Percentiles rank a stretch among this genome's conserved stretches.
These are phyloP conservation scores for Scaptomyza parva DNA, from an alignment of 2,888 invertebrate species.

Conservation along the genomic window DNA sequence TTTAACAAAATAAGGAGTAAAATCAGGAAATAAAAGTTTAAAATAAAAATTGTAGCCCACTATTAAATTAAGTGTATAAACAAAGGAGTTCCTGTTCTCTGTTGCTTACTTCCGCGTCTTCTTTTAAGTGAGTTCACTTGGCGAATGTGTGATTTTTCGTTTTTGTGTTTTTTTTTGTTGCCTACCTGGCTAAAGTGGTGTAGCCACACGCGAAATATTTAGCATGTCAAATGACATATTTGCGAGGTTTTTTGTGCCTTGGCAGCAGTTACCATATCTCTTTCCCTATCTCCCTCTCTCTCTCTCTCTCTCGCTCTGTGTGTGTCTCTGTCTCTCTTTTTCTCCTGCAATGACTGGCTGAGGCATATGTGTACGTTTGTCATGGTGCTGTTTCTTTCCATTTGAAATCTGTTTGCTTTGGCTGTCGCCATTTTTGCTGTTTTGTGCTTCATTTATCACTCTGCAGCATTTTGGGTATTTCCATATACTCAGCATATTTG, in stretches of 20 bases:
- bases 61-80: too few relatives aligned
- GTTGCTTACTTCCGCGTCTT: too few relatives aligned
- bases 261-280: slow-evolving; percentile 46
- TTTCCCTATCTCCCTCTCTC: not conserved
- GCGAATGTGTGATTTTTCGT: slow-evolving; percentile 48
- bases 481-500: slow-evolving; percentile 81
- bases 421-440: slow-evolving; percentile 65
- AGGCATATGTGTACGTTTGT: slow-evolving; percentile 56
- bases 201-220: slow-evolving; percentile 72
- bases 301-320: not conserved
- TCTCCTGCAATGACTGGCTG: not conserved
- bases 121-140: slow-evolving; percentile 24
- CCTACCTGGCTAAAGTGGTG: slow-evolving; percentile 52
- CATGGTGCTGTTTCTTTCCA: slow-evolving; percentile 12
- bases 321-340: not conserved
- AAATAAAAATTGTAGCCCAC: too few relatives aligned
- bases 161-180: slow-evolving; percentile 26
- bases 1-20: too few relatives aligned
- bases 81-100: too few relatives aligned
- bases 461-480: slow-evolving; percentile 55
- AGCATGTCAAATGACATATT: slow-evolving; percentile 82
- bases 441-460: slow-evolving; percentile 80
- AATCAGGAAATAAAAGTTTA: too few relatives aligned
- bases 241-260: slow-evolving; percentile 61
- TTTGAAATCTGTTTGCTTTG: slow-evolving; percentile 19